phyloP scores from a whole-genome alignment of 2,797 vertebrate genomes.

The Myotis findleyi region DNA sequence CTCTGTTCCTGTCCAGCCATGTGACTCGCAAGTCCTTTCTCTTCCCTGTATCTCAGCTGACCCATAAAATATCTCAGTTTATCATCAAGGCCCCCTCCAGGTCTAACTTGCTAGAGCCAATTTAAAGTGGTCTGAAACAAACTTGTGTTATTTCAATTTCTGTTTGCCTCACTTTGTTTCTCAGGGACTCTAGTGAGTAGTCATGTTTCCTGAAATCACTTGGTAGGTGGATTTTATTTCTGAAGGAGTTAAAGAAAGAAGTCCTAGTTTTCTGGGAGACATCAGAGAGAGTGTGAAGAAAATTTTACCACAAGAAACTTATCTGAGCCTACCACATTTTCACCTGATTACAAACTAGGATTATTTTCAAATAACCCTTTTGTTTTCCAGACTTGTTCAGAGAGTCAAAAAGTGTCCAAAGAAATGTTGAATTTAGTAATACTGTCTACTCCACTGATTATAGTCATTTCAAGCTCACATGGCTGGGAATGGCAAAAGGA shows the following conservation, averaged over 20 bases:
- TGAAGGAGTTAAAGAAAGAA: conserved; percentile 26
- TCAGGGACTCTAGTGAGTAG: not conserved
- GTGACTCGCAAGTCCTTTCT: not conserved
- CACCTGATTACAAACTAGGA: not conserved
- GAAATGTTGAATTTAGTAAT: not conserved
- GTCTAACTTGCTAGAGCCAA: not conserved
- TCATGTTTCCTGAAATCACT: not conserved
- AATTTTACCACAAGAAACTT: not conserved
- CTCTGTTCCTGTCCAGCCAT: not conserved
- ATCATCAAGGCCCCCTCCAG: not conserved
- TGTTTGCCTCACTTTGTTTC: not conserved
- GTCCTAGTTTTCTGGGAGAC: not conserved
- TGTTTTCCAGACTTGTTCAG: not conserved
- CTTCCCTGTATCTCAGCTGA: not conserved
- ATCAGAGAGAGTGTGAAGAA: not conserved
- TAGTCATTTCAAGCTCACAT: not conserved
- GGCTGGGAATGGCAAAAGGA: not conserved
- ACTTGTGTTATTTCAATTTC: not conserved
- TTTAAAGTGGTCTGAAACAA: conserved; percentile 17
- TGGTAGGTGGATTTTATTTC: not conserved
- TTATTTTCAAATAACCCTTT: not conserved
- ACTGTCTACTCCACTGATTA: not conserved
- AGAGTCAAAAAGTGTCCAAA: not conserved
- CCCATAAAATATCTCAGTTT: not conserved
- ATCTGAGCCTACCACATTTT: not conserved